Percentiles rank a stretch among this genome's conserved stretches.
Conservation (phyloP, 2,888 invertebrate genomes). For the Silvanus unidentatus region DNA sequence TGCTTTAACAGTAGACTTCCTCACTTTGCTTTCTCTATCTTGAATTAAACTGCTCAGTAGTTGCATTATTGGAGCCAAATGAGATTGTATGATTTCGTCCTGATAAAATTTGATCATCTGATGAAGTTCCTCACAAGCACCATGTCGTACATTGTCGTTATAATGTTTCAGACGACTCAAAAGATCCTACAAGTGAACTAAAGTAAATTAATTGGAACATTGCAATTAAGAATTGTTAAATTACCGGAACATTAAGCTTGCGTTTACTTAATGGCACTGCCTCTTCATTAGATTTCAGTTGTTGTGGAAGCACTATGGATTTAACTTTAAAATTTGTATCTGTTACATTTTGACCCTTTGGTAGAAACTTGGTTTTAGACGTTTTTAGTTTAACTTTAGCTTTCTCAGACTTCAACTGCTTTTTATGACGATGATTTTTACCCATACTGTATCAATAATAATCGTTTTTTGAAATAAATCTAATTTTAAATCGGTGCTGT, state of each 20-base stretch:
- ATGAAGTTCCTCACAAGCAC: conserved; percentile 58
- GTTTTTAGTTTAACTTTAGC: conserved; percentile 81
- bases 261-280: conserved; percentile 58
- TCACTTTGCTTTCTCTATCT: conserved; percentile 63
- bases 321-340: conserved; percentile 84
- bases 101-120: conserved; percentile 51
- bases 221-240: conserved; percentile 15
- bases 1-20: conserved; percentile 54
- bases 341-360: conserved; percentile 85
- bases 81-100: conserved; percentile 33
- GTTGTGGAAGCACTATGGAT: conserved; percentile 77
- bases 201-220: conserved; percentile 7
- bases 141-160: conserved; percentile 61
- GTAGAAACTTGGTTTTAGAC: conserved; percentile 60
- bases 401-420: conserved; percentile 74
- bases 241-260: conserved; percentile 63
- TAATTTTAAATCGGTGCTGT: too few species aligned
- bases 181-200: conserved; percentile 53
- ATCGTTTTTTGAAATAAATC: not conserved
- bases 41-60: conserved; percentile 63
- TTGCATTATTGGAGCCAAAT: conserved; percentile 64
- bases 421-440: conserved; percentile 60
- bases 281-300: conserved; percentile 53
- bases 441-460: conserved; percentile 47
- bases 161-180: conserved; percentile 68